These are phyloP conservation scores for Cebus imitator DNA, from an alignment of 2,113 vertebrate species.

Conservation along the genomic window DNA sequence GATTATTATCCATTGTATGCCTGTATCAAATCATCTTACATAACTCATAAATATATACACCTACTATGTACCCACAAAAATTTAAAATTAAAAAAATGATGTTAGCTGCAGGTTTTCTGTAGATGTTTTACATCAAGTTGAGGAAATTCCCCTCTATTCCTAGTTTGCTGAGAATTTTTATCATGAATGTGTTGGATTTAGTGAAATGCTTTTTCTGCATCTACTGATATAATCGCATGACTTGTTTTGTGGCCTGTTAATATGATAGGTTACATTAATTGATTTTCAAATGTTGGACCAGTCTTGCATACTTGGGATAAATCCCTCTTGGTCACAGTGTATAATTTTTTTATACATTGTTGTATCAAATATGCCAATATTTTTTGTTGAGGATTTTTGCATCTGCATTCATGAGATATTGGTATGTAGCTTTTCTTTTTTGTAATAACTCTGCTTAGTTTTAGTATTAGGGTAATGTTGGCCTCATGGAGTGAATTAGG, in stretches of 20 bases:
- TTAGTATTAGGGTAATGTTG: not conserved
- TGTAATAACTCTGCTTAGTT: not conserved
- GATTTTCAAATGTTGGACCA: constrained; percentile 11
- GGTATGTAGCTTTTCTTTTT: not conserved
- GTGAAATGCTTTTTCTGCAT: not conserved
- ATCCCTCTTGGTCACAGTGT: not conserved
- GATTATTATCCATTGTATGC: no score
- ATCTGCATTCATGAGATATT: not conserved
- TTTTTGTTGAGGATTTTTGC: not conserved
- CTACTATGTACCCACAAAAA: no score
- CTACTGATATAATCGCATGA: not conserved
- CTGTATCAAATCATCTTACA: no score
- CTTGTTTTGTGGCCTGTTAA: not conserved
- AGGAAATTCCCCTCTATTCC: not conserved
- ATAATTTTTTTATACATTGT: not conserved
- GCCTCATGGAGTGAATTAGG: not conserved
- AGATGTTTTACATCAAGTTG: not conserved
- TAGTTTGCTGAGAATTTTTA: not conserved
- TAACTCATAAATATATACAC: no score
- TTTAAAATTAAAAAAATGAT: not conserved
- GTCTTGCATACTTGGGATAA: not conserved
- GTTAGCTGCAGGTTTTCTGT: not conserved
- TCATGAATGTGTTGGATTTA: not conserved
- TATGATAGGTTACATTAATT: constrained; percentile 32
- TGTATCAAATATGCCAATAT: not conserved